Evolutionary conservation across 2,888 invertebrate genomes (phyloP), one percentile per base, ranked within the genome.

Genomic region (Alcis repandata): DNA sequence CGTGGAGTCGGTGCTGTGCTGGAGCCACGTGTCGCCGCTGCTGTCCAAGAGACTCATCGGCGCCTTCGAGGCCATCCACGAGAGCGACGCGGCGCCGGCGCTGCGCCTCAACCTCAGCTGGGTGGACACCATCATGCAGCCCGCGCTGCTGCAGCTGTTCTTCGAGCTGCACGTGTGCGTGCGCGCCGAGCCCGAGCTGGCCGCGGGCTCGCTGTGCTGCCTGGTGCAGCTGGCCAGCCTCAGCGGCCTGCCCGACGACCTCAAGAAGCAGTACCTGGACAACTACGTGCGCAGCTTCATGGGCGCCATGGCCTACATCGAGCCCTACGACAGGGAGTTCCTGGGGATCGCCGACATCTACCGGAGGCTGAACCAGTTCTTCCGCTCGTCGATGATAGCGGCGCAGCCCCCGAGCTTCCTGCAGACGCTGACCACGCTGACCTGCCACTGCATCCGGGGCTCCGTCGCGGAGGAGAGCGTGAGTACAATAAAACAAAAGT

Each of bases 121-220:
- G 98, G 93, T 94, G 63, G 96, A 97, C 68, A 94, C 97, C 0
- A 95, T 98, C 71, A 91, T 97, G 70, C 95, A 97, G 78, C 96
- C 96, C 2, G 94, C 95, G 69, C 90, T 98, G 15, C 85, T 97
- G 52, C 94, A 96, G n/a, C 86, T 98, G 41, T 97, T 98, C 90
- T 98, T 97, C 83, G 96, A 96, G 82, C 92, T 97, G 38, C 98
- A 98, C 86, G 95, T 96, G 94, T 97, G 97, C 90, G 96, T 98
- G 6, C 94, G 98, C 51, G 94, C 95, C 48, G 95, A 96, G 80
- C 95, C 96, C 20, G 95, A 96, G 48, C 91, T 98, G 75, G 96
- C 96, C 82, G 96, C 97, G 68, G n/a, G n/a, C n/a, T 96, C 97
- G 0, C 88, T 98, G 63, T 96, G 95, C 58, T 98, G 98, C 86